Percentiles rank a stretch among this genome's conserved stretches.
These are phyloP conservation scores for Pyrrhia umbra DNA, from an alignment of 2,888 invertebrate species.

Conservation along the genomic window DNA sequence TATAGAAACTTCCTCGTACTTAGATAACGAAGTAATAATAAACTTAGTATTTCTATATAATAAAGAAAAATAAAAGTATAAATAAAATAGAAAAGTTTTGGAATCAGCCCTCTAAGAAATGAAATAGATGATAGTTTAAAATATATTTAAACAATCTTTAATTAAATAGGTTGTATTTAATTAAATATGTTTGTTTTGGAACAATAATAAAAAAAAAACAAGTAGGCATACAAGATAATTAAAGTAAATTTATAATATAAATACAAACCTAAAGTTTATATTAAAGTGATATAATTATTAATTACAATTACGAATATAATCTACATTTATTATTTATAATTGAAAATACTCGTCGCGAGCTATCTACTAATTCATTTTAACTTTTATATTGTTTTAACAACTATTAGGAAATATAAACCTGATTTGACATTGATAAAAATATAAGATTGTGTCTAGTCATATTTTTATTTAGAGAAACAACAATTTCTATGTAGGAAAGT, in stretches of 20 bases:
- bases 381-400: slow-evolving; percentile 62
- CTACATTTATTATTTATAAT: slow-evolving; percentile 59
- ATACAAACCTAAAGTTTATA: slow-evolving; percentile 38
- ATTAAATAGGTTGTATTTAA: background rate
- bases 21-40: too few relatives aligned
- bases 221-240: slow-evolving; percentile 44
- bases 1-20: too few relatives aligned
- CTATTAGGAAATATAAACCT: slow-evolving; percentile 38
- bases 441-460: slow-evolving; percentile 17
- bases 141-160: too few relatives aligned
- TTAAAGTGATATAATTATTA: slow-evolving; percentile 37
- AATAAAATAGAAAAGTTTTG: background rate
- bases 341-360: slow-evolving; percentile 61
- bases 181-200: background rate
- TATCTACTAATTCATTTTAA: slow-evolving; percentile 63
- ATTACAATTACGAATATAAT: slow-evolving; percentile 55
- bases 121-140: too few relatives aligned
- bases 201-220: slow-evolving; percentile 20
- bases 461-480: slow-evolving; percentile 1
- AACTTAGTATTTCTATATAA: too few relatives aligned
- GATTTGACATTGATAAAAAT: slow-evolving; percentile 42
- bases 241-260: slow-evolving; percentile 35
- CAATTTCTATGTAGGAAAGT: slow-evolving; percentile 1
- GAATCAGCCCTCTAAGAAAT: background rate
- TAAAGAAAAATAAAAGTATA: too few relatives aligned